phyloP scores from a whole-genome alignment of 2,797 vertebrate species.

The Microtus californicus region DNA sequence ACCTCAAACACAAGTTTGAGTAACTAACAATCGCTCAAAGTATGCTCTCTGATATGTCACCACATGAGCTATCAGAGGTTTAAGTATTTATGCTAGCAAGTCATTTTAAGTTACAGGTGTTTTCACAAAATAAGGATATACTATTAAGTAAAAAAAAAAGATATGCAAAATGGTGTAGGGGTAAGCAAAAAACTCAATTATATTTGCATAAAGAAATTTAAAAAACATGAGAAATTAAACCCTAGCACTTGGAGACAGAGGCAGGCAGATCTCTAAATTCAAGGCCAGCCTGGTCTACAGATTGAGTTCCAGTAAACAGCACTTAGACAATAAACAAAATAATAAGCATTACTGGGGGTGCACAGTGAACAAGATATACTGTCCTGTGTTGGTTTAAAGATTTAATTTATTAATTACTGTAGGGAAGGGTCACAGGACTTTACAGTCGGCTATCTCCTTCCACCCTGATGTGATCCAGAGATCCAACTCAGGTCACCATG shows the following conservation, averaged over 20 bases:
- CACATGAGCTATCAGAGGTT: neutral
- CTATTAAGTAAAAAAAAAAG: neutral
- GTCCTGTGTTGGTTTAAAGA: neutral
- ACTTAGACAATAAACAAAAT: neutral
- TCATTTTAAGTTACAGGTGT: neutral
- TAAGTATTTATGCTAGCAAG: neutral
- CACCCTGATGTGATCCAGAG: neutral
- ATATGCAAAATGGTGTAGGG: neutral
- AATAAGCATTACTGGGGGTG: neutral
- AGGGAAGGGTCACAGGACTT: neutral
- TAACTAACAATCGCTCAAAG: neutral
- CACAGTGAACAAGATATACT: neutral
- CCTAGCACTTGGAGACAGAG: neutral
- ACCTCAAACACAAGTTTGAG: neutral
- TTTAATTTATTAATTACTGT: neutral
- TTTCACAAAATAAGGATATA: constrained; percentile 36
- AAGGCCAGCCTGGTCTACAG: no score
- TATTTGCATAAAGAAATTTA: constrained; percentile 37
- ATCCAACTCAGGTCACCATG: neutral
- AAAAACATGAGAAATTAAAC: neutral
- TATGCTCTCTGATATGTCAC: neutral
- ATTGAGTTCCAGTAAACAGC: neutral
- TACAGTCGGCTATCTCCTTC: neutral
- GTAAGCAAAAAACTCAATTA: neutral
- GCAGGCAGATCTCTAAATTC: no score